phyloP scores from a whole-genome alignment of 2,113 vertebrate genomes.

The Elanoides forficatus region DNA sequence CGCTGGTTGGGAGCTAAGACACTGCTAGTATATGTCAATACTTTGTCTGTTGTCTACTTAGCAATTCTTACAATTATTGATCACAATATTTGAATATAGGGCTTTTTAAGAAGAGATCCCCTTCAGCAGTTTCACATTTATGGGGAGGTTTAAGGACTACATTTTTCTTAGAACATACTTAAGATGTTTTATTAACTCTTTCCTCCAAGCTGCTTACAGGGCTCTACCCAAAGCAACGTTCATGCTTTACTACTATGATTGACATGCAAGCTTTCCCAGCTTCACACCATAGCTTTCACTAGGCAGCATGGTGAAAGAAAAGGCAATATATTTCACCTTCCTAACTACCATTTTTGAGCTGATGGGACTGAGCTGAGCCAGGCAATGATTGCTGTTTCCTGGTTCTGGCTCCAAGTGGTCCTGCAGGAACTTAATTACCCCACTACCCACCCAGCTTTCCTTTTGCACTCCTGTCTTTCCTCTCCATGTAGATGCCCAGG shows the following conservation, averaged over 20 bases:
- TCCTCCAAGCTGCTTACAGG: background rate
- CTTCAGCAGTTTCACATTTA: background rate
- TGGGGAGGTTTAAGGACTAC: background rate
- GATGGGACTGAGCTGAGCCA: background rate
- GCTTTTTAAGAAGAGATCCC: background rate
- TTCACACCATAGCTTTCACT: background rate
- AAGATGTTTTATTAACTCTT: background rate
- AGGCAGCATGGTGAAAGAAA: background rate
- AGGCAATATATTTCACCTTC: background rate
- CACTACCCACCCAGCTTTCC: background rate
- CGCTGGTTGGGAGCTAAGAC: background rate
- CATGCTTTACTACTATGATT: background rate
- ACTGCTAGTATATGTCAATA: background rate
- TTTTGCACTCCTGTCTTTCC: background rate
- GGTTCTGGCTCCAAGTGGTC: background rate
- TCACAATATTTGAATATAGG: background rate
- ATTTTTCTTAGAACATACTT: background rate
- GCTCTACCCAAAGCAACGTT: background rate
- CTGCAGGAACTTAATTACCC: background rate
- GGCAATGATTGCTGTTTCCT: background rate
- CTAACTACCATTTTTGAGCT: background rate
- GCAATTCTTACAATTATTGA: background rate
- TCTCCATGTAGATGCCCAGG: background rate
- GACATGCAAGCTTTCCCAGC: background rate
- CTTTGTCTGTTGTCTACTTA: background rate